These are phyloP conservation scores for Melinaea menophilus DNA, from an alignment of 2,888 invertebrate genomes.

Conservation along the genomic window DNA sequence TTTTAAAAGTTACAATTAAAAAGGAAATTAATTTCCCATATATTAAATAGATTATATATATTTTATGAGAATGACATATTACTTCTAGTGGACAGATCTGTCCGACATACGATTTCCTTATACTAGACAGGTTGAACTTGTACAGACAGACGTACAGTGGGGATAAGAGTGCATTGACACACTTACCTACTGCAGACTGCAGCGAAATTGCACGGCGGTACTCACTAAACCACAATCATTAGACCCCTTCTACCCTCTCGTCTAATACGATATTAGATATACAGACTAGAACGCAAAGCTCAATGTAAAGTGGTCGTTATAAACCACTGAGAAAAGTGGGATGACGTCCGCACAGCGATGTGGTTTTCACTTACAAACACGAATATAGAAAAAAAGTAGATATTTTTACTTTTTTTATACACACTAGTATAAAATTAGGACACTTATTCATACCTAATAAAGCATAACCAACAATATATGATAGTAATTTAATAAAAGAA, in stretches of 20 bases:
- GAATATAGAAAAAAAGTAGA: slow-evolving; percentile 59
- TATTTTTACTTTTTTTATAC: slow-evolving; percentile 26
- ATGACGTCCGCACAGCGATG: slow-evolving; percentile 71
- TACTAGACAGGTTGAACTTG: slow-evolving; percentile 64
- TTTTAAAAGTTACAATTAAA: too few species aligned
- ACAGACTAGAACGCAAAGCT: slow-evolving; percentile 42
- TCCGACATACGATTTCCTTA: slow-evolving; percentile 31
- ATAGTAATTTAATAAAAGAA: too few species aligned
- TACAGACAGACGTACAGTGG: slow-evolving; percentile 65
- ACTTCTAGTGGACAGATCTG: slow-evolving; percentile 20
- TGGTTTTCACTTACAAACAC: slow-evolving; percentile 72
- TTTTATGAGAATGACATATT: neutral
- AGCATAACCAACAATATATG: neutral
- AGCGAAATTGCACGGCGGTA: slow-evolving; percentile 68
- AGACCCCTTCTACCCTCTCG: slow-evolving; percentile 44
- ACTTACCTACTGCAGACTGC: slow-evolving; percentile 75
- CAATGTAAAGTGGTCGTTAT: slow-evolving; percentile 52
- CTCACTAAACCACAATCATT: slow-evolving; percentile 52
- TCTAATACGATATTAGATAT: slow-evolving; percentile 35
- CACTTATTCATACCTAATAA: neutral
- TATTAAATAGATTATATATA: too few species aligned
- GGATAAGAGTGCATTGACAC: slow-evolving; percentile 74
- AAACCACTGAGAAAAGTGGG: slow-evolving; percentile 74
- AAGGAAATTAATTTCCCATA: too few species aligned
- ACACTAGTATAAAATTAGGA: neutral